A percentile compares a stretch with the other conserved stretches of the same genome.
These are phyloP conservation scores for Naja naja DNA, from an alignment of 2,113 vertebrate genomes.

Conservation along the genomic window DNA sequence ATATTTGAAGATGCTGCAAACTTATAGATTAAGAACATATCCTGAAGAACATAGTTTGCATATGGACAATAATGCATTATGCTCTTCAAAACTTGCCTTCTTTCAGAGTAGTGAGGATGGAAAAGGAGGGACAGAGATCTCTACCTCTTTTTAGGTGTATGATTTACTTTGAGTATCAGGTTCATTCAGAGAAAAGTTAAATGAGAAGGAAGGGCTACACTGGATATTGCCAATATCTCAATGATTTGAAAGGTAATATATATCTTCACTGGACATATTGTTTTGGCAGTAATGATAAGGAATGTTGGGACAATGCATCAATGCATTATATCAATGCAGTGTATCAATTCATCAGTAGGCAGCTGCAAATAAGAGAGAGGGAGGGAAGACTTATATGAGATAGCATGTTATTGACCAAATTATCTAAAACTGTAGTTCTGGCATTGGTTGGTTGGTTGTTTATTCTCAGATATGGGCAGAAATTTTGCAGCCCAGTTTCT, in stretches of 20 bases:
- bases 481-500: slow-evolving; percentile 29
- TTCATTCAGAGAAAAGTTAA: not conserved
- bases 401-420: not conserved
- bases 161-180: slow-evolving; percentile 27
- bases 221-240: slow-evolving; percentile 26
- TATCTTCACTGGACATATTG: slow-evolving; percentile 2
- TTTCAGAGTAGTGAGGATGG: slow-evolving; percentile 1
- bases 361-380: slow-evolving; percentile 38
- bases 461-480: not conserved
- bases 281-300: slow-evolving; percentile 41
- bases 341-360: not conserved
- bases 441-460: not conserved
- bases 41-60: not conserved
- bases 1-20: not conserved
- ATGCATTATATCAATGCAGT: not conserved
- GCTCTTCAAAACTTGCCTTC: not conserved
- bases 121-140: slow-evolving; percentile 24
- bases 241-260: slow-evolving; percentile 31
- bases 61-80: not conserved
- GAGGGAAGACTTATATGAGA: not conserved
- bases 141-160: not conserved
- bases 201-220: slow-evolving; percentile 26
- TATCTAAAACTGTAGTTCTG: not conserved
- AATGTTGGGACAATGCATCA: slow-evolving; percentile 20
- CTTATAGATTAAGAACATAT: not conserved